These are phyloP conservation scores for Lycaena phlaeas DNA, from an alignment of 2,888 invertebrate genomes.

Conservation along the genomic window DNA sequence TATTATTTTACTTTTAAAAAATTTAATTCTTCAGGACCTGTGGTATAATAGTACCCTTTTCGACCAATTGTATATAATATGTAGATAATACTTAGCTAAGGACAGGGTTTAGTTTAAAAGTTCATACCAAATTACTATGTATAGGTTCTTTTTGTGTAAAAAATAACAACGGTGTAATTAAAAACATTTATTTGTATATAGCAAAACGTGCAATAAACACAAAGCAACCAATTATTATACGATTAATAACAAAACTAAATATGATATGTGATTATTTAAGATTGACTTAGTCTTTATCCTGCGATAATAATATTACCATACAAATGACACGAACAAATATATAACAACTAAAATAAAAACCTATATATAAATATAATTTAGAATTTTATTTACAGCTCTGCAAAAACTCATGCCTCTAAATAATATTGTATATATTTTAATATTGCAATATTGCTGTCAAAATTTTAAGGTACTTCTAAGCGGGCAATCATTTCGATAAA, in stretches of 20 bases:
- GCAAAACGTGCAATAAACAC: slow-evolving; percentile 61
- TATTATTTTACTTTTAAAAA: too few species aligned
- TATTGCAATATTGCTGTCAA: neutral
- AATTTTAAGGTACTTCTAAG: too few species aligned
- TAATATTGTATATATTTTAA: too few species aligned
- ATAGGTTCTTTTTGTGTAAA: too few species aligned
- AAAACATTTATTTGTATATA: slow-evolving; percentile 65
- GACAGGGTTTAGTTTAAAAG: too few species aligned
- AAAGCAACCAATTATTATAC: slow-evolving; percentile 63
- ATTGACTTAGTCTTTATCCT: slow-evolving; percentile 51
- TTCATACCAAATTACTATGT: too few species aligned
- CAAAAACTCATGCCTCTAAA: slow-evolving; percentile 18
- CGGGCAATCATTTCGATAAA: too few species aligned
- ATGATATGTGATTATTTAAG: slow-evolving; percentile 64
- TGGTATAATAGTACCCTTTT: too few species aligned
- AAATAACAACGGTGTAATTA: too few species aligned
- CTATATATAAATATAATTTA: slow-evolving; percentile 58
- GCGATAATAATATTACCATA: slow-evolving; percentile 36
- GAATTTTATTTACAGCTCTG: slow-evolving; percentile 38
- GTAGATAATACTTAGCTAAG: too few species aligned
- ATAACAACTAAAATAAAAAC: slow-evolving; percentile 53
- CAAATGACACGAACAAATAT: slow-evolving; percentile 37
- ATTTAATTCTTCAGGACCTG: too few species aligned
- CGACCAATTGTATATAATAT: too few species aligned
- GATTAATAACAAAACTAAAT: slow-evolving; percentile 65